Percentiles rank a stretch among this genome's conserved stretches.
Evolutionary conservation across 2,888 invertebrate species (phyloP).

Genomic region (Cantharis rufa): DNA sequence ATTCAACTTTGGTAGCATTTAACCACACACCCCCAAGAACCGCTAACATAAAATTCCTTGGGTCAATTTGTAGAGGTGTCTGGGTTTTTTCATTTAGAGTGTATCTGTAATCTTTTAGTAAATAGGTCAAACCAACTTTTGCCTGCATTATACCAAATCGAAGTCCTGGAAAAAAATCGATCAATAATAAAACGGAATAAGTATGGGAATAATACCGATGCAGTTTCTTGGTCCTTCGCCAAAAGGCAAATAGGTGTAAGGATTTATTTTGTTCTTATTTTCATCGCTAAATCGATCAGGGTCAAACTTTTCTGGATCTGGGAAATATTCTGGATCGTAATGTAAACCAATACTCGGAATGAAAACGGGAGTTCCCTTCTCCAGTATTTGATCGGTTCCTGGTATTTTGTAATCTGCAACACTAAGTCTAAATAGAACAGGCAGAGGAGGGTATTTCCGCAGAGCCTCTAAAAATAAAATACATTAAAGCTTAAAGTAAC

Average conservation of each 20-base stretch:
- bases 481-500: no score
- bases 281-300: background rate
- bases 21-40: constrained; percentile 40
- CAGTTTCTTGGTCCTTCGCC: background rate
- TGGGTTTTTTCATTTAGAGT: background rate
- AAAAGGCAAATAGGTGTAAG: background rate
- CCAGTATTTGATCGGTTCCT: constrained; percentile 23
- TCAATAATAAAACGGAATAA: background rate
- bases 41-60: background rate
- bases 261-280: background rate
- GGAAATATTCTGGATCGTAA: background rate
- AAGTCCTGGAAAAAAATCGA: background rate
- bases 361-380: constrained; percentile 34
- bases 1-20: background rate
- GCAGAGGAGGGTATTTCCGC: constrained; percentile 44
- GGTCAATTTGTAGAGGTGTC: background rate
- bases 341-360: constrained; percentile 32
- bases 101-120: background rate
- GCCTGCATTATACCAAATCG: background rate
- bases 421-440: constrained; percentile 28
- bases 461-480: constrained; percentile 45
- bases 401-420: constrained; percentile 32
- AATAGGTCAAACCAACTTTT: background rate
- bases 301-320: background rate
- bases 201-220: background rate